phyloP scores from a whole-genome alignment of 2,797 vertebrate genomes.

The Pangasius krempfi region DNA sequence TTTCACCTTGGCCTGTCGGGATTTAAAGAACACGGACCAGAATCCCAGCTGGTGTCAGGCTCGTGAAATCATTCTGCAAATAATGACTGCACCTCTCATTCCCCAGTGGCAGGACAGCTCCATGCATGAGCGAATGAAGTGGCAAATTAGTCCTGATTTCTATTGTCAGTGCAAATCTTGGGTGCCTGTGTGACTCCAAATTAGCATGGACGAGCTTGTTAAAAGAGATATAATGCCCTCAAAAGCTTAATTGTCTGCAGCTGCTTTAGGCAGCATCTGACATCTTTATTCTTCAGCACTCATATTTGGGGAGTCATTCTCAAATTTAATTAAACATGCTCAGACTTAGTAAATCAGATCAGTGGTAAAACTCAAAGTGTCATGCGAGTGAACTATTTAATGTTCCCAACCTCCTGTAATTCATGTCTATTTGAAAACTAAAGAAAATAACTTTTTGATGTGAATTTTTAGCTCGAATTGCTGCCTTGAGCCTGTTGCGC shows the following conservation, averaged over 20 bases:
- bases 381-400: neutral
- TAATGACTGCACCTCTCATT: slow-evolving; percentile 54
- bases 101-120: slow-evolving; percentile 45
- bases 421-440: slow-evolving; percentile 7
- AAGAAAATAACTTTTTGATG: slow-evolving; percentile 22
- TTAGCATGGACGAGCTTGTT: slow-evolving; percentile 45
- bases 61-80: slow-evolving; percentile 48
- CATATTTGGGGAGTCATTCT: slow-evolving; percentile 35
- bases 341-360: slow-evolving; percentile 36
- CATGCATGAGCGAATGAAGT: slow-evolving; percentile 36
- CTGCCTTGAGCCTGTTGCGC: slow-evolving; percentile 57
- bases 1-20: slow-evolving; percentile 49
- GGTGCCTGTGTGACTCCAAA: slow-evolving; percentile 25
- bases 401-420: neutral
- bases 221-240: slow-evolving; percentile 43
- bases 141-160: slow-evolving; percentile 51
- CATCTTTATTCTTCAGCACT: slow-evolving; percentile 35
- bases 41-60: slow-evolving; percentile 49
- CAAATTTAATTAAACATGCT: slow-evolving; percentile 35
- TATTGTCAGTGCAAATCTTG: slow-evolving; percentile 47
- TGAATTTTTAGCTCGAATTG: slow-evolving; percentile 33
- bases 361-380: slow-evolving; percentile 5
- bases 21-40: slow-evolving; percentile 38
- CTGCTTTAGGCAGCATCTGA: slow-evolving; percentile 31
- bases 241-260: slow-evolving; percentile 39